Evolutionary conservation across 1,140 invertebrate species (phyloP), one percentile per base, ranked within the genome.

Genomic region (Drosophila pandora): DNA sequence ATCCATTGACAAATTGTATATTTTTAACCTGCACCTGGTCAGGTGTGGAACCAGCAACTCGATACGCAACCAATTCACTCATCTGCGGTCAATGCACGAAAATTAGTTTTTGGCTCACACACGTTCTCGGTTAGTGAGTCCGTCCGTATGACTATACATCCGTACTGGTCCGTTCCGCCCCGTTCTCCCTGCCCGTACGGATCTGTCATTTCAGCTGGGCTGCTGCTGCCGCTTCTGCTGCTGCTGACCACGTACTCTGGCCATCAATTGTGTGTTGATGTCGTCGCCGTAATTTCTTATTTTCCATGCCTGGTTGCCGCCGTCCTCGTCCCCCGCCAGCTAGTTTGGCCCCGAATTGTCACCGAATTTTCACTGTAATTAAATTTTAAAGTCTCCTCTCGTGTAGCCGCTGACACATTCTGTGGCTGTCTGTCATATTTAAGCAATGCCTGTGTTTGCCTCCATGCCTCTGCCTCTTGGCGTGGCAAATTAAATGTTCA

Each of bases 341-440:
- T 8, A 25, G 32, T 21, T 28, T 30, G 43, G 21, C 63, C 63
- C 63, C 59, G 59, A 47, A 52, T 67, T 67, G 63, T 63, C 63
- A 50, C 53, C 56, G 37, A 41, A 34, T 53, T 63, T 64, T 55
- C 67, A 68, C 39, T 68, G 72, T 79, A 79, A 70, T 77, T 75
- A 65, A 71, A 72, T 76, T 79, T 83, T 48, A 39, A 77, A 80
- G 85, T 80, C 78, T 80, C 43, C 50, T 54, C 63, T 73, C 72
- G 59, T 84, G 76, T 84, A 70, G 73, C 73, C 65, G 65, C 74
- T 87, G 83, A 85, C 83, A 87, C 83, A 88, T 87, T 88, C 67
- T 72, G 76, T 87, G 78, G 21, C 77, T 73, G 81, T 87, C 78
- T 73, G 76, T 74, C 77, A 74, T 69, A 84, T 77, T 89, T 76